phyloP scores from a whole-genome alignment of 2,888 invertebrate genomes.

The Leptinotarsa peninsularis region DNA sequence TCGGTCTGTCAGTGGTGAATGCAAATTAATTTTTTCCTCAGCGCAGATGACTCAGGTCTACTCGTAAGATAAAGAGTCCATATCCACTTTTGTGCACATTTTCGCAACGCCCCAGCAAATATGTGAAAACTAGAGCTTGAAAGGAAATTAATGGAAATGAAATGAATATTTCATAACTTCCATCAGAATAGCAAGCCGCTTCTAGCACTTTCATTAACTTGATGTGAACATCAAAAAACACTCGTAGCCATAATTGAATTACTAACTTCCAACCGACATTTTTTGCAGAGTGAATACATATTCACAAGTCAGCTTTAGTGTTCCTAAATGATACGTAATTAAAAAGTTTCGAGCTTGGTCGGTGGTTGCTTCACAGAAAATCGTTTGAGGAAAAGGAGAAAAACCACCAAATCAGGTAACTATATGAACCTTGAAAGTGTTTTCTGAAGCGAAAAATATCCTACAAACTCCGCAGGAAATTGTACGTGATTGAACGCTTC shows the following conservation, averaged over 20 bases:
- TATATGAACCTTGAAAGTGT: slow-evolving; percentile 51
- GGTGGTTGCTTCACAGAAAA: background rate
- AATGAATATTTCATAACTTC: slow-evolving; percentile 19
- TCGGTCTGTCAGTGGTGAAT: no score
- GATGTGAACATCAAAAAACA: slow-evolving; percentile 15
- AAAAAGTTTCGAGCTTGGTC: slow-evolving; percentile 3
- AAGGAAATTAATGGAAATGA: slow-evolving; percentile 8
- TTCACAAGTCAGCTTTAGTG: slow-evolving; percentile 13
- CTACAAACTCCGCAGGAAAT: slow-evolving; percentile 54
- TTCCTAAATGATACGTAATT: slow-evolving; percentile 10
- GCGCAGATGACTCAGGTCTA: background rate
- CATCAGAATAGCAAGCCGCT: slow-evolving; percentile 5
- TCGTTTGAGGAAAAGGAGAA: slow-evolving; percentile 14
- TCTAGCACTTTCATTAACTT: slow-evolving; percentile 10
- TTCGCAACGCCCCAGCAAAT: background rate
- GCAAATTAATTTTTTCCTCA: no score
- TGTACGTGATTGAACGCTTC: slow-evolving; percentile 60
- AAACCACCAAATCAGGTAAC: slow-evolving; percentile 48
- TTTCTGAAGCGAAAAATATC: slow-evolving; percentile 57
- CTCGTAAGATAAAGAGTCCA: background rate
- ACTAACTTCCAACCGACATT: slow-evolving; percentile 3
- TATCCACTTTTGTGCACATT: background rate
- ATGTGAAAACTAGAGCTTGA: background rate
- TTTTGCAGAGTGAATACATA: background rate
- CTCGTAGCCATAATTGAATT: slow-evolving; percentile 19